Evolutionary conservation across 2,888 invertebrate species (phyloP).

Genomic region (Steinernema carpocapsae): DNA sequence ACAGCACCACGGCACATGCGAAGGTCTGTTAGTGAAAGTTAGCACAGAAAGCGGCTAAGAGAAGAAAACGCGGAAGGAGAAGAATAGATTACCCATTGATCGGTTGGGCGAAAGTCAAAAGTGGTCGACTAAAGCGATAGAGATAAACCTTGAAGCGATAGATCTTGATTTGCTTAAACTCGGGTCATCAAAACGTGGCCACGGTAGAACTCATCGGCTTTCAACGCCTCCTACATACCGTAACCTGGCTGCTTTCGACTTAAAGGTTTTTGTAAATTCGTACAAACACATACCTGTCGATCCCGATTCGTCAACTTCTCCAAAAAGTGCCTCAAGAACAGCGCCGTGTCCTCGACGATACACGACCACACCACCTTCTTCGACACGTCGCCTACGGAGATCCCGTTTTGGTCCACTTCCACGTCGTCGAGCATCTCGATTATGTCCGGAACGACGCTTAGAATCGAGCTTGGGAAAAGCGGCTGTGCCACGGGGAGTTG

Average conservation of each 20-base stretch:
- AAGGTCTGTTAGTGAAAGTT: not conserved
- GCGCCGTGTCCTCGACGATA: conserved; percentile 92
- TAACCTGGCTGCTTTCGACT: not conserved
- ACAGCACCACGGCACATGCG: conserved; percentile 25
- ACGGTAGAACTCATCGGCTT: too few relatives aligned
- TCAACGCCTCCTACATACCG: not conserved
- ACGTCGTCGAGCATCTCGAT: conserved; percentile 92
- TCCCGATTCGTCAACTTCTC: conserved; percentile 82
- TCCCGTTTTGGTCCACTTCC: conserved; percentile 89
- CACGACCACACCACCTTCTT: conserved; percentile 97
- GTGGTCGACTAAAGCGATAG: conserved; percentile 36
- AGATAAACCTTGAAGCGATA: conserved; percentile 1
- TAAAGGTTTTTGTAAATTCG: too few relatives aligned
- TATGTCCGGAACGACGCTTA: conserved; percentile 92
- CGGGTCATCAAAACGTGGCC: not conserved
- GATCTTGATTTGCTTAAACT: not conserved
- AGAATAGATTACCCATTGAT: conserved; percentile 38
- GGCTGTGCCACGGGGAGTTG: conserved; percentile 86
- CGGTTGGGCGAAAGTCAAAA: conserved; percentile 40
- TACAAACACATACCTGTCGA: conserved; percentile 66
- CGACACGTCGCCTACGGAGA: conserved; percentile 85
- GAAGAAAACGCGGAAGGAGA: conserved; percentile 1
- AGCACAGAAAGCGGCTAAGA: too few relatives aligned
- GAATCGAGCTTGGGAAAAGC: conserved; percentile 92
- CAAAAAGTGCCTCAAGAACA: conserved; percentile 87